Percentiles rank a stretch among this genome's conserved stretches.
phyloP scores from a whole-genome alignment of 2,888 invertebrate genomes.

The Dasypolia templi region DNA sequence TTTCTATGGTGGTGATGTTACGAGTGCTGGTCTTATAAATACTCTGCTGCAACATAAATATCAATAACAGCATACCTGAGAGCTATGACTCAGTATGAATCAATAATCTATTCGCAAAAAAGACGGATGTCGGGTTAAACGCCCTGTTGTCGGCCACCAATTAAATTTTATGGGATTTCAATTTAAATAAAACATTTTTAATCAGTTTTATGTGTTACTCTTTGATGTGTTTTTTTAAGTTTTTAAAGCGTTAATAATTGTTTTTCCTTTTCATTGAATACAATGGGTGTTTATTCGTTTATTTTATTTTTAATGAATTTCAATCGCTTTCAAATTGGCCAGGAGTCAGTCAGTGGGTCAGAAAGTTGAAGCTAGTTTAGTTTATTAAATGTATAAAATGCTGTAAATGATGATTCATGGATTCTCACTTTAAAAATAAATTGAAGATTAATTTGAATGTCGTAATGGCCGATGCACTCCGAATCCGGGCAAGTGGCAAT shows the following conservation, averaged over 20 bases:
- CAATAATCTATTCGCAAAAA: slow-evolving; percentile 60
- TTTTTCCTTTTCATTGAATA: neutral
- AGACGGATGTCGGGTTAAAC: slow-evolving; percentile 38
- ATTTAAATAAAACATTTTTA: slow-evolving; percentile 12
- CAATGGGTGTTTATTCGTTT: neutral
- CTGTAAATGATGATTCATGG: neutral
- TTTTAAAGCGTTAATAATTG: slow-evolving; percentile 11
- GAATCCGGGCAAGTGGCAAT: neutral
- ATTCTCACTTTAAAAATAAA: too few species aligned
- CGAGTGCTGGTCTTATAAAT: slow-evolving; percentile 35
- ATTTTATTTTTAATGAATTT: neutral
- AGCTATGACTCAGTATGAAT: slow-evolving; percentile 62
- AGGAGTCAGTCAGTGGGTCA: neutral
- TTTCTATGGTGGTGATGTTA: too few species aligned
- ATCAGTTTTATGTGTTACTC: neutral
- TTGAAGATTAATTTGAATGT: neutral
- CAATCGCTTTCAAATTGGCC: neutral
- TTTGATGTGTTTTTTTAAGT: slow-evolving; percentile 33
- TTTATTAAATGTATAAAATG: neutral
- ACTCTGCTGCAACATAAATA: slow-evolving; percentile 32
- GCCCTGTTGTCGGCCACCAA: slow-evolving; percentile 7
- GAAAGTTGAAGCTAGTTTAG: neutral
- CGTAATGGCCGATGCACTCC: neutral
- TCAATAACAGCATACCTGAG: slow-evolving; percentile 41
- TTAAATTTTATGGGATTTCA: slow-evolving; percentile 22